Conservation (phyloP, 2,888 invertebrate genomes). For the Orthonevra nobilis region DNA sequence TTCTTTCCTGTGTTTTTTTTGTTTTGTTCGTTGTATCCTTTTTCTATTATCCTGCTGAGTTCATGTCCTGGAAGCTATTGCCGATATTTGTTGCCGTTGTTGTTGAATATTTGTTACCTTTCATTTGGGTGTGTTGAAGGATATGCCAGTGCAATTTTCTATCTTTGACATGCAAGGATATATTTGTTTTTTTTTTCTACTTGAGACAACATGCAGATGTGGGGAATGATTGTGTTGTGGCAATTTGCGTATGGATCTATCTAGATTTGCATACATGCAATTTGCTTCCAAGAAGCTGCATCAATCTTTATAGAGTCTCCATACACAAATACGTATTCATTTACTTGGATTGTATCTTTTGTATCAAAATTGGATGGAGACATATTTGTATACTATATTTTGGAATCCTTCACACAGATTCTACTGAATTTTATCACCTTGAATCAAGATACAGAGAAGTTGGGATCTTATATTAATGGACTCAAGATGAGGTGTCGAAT, state of each 20-base stretch:
- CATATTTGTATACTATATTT: no score
- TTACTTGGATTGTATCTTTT: slow-evolving; percentile 2
- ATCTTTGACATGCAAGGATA: slow-evolving; percentile 11
- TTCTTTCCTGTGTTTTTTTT: slow-evolving; percentile 16
- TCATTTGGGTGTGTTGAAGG: slow-evolving; percentile 29
- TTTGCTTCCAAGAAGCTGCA: no score
- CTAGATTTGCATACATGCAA: slow-evolving; percentile 10
- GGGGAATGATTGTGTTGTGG: slow-evolving; percentile 20
- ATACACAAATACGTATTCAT: not conserved
- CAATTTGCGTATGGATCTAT: slow-evolving; percentile 29
- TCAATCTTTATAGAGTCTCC: not conserved
- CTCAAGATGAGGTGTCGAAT: no score
- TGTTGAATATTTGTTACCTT: slow-evolving; percentile 53
- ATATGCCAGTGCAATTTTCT: slow-evolving; percentile 26
- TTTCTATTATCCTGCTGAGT: slow-evolving; percentile 36
- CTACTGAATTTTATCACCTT: no score
- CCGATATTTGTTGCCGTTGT: slow-evolving; percentile 46
- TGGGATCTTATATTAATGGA: no score
- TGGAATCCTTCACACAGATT: no score
- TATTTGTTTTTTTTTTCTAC: slow-evolving; percentile 7
- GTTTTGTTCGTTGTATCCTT: not conserved
- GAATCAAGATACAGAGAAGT: no score
- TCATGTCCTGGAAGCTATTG: slow-evolving; percentile 37
- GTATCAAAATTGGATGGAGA: no score
- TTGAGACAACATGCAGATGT: not conserved